phyloP scores from a whole-genome alignment of 2,888 invertebrate genomes.

The Drosophila flavopinicola region DNA sequence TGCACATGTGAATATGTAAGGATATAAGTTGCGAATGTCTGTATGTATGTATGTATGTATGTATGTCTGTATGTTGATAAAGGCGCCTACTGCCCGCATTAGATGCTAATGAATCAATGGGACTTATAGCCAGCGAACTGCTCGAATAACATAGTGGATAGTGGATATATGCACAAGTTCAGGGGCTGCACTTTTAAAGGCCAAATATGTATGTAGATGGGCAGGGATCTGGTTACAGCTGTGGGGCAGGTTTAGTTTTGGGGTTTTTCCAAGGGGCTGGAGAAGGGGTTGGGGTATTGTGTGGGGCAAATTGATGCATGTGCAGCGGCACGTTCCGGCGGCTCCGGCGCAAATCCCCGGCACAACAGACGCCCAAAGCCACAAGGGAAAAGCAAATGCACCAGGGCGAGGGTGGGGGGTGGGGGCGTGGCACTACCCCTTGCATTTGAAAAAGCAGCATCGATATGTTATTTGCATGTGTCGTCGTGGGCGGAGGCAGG shows the following conservation, averaged over 20 bases:
- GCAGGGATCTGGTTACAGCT: too few species aligned
- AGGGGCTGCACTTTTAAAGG: conserved; percentile 18
- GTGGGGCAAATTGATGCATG: conserved; percentile 52
- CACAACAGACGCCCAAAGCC: conserved; percentile 50
- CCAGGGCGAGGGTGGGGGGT: neutral
- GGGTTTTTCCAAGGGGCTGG: conserved; percentile 29
- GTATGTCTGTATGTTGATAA: neutral
- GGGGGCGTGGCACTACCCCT: neutral
- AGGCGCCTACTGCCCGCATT: conserved; percentile 32
- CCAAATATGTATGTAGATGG: neutral
- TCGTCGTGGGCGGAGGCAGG: conserved; percentile 10
- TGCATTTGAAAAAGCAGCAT: conserved; percentile 54
- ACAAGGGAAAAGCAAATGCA: conserved; percentile 37
- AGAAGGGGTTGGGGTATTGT: neutral
- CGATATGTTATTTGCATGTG: conserved; percentile 63
- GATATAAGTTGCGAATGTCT: neutral
- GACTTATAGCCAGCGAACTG: conserved; percentile 24
- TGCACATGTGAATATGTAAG: neutral
- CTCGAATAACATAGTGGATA: conserved; percentile 12
- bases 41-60: neutral
- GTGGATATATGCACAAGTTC: conserved; percentile 17
- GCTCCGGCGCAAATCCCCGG: conserved; percentile 49
- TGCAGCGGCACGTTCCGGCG: conserved; percentile 55
- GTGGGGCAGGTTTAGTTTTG: conserved; percentile 12
- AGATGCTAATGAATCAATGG: conserved; percentile 33